These are phyloP conservation scores for Bombus polaris DNA, from an alignment of 1,140 invertebrate species.

Conservation along the genomic window DNA sequence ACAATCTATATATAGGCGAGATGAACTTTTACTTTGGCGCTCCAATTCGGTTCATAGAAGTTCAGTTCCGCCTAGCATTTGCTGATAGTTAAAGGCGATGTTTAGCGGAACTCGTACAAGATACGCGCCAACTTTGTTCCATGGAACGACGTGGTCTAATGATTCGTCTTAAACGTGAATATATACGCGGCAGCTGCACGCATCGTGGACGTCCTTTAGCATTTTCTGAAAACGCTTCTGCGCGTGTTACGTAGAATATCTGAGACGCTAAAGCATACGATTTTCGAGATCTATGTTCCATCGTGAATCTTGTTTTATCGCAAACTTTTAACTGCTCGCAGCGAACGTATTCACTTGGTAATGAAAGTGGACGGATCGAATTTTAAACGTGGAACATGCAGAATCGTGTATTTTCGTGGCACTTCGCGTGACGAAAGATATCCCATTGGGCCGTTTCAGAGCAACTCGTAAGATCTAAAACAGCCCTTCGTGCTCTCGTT, in stretches of 20 bases:
- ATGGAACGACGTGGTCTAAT: slow-evolving; percentile 27
- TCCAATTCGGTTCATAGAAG: slow-evolving; percentile 56
- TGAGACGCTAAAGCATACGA: neutral
- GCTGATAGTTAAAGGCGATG: slow-evolving; percentile 33
- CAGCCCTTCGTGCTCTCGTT: slow-evolving; percentile 39
- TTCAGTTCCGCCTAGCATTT: slow-evolving; percentile 26
- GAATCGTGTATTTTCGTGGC: neutral
- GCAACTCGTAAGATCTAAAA: slow-evolving; percentile 45
- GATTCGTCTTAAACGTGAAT: slow-evolving; percentile 42
- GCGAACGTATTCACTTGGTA: neutral
- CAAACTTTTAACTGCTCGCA: neutral
- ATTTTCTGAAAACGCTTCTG: slow-evolving; percentile 13
- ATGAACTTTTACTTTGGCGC: neutral
- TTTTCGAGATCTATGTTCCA: neutral
- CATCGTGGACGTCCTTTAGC: neutral
- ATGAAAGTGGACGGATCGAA: neutral
- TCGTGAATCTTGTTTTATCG: neutral
- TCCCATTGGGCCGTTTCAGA: slow-evolving; percentile 21
- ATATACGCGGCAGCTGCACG: slow-evolving; percentile 45
- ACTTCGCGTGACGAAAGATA: slow-evolving; percentile 25
- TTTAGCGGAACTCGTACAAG: slow-evolving; percentile 47
- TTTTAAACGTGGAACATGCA: neutral
- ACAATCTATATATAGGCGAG: neutral
- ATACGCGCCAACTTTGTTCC: slow-evolving; percentile 60
- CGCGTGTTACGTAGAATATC: neutral